These are phyloP conservation scores for Odocoileus hemionus DNA, from an alignment of 2,113 vertebrate genomes.

Conservation along the genomic window DNA sequence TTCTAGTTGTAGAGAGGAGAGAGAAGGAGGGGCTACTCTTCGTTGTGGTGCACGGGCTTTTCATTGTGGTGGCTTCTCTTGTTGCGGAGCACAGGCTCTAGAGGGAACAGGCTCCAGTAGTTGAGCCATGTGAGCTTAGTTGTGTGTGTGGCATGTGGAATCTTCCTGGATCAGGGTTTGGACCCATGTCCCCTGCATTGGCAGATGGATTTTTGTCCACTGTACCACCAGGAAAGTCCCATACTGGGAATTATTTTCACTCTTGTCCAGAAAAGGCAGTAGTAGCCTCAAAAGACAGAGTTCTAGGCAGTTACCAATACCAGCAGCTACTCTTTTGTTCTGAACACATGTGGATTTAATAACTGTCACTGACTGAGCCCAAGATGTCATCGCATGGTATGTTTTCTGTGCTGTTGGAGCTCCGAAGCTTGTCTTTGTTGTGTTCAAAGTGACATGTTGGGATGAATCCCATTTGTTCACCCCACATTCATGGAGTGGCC, in stretches of 20 bases:
- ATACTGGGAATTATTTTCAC: not conserved
- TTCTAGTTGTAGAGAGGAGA: not conserved
- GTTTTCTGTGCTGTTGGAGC: not conserved
- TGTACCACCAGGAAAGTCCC: not conserved
- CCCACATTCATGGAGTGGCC: not conserved
- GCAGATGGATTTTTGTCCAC: not conserved
- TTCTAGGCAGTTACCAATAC: not conserved
- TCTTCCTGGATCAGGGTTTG: not conserved
- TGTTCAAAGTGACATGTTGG: not conserved
- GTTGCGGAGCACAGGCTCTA: not conserved
- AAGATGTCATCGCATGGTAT: not conserved
- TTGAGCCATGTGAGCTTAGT: not conserved
- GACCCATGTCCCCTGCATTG: not conserved
- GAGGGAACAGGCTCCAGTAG: not conserved
- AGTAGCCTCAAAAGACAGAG: not conserved
- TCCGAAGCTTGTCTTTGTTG: not conserved
- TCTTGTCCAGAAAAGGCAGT: not conserved
- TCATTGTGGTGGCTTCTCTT: not conserved
- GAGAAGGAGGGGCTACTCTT: not conserved
- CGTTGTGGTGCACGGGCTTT: accelerated
- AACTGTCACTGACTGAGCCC: not conserved
- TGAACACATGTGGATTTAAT: not conserved
- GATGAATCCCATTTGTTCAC: not conserved
- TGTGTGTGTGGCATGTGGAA: not conserved
- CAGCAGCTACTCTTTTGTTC: not conserved